Evolutionary conservation across 2,888 invertebrate genomes (phyloP).

Genomic region (Polyommatus icarus): DNA sequence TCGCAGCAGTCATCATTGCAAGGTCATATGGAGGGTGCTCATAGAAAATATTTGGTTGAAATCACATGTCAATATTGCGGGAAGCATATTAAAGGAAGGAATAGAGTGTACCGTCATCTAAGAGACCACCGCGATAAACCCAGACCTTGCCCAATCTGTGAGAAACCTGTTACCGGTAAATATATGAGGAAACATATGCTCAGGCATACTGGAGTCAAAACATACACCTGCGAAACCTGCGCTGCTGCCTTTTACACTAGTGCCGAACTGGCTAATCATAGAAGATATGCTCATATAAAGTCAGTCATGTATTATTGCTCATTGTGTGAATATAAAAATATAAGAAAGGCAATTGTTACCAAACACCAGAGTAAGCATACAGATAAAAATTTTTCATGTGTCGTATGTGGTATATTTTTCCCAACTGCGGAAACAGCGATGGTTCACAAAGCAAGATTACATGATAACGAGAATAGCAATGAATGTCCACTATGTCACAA

Average conservation of each 20-base stretch:
- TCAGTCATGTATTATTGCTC: constrained; percentile 53
- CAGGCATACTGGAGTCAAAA: constrained; percentile 57
- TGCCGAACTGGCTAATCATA: constrained; percentile 61
- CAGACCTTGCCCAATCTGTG: constrained; percentile 53
- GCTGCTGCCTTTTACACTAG: constrained; percentile 58
- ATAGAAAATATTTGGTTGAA: constrained; percentile 52
- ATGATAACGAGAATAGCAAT: no score
- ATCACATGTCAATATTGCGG: constrained; percentile 64
- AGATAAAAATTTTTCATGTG: constrained; percentile 53
- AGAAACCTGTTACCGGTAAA: constrained; percentile 51
- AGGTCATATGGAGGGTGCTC: constrained; percentile 55
- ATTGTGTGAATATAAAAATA: constrained; percentile 54
- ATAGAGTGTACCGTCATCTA: constrained; percentile 55
- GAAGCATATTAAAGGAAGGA: constrained; percentile 56
- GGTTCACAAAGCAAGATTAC: no score
- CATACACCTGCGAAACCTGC: constrained; percentile 62
- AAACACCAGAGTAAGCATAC: constrained; percentile 57
- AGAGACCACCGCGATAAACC: constrained; percentile 47
- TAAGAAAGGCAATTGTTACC: constrained; percentile 45
- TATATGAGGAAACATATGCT: constrained; percentile 53
- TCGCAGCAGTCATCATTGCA: constrained; percentile 58
- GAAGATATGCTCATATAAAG: constrained; percentile 51
- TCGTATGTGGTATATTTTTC: constrained; percentile 57
- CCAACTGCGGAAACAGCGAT: no score
- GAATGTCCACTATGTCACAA: constrained; percentile 51